These are phyloP conservation scores for Pyrocoelia pectoralis DNA, from an alignment of 2,888 invertebrate species.

Conservation along the genomic window DNA sequence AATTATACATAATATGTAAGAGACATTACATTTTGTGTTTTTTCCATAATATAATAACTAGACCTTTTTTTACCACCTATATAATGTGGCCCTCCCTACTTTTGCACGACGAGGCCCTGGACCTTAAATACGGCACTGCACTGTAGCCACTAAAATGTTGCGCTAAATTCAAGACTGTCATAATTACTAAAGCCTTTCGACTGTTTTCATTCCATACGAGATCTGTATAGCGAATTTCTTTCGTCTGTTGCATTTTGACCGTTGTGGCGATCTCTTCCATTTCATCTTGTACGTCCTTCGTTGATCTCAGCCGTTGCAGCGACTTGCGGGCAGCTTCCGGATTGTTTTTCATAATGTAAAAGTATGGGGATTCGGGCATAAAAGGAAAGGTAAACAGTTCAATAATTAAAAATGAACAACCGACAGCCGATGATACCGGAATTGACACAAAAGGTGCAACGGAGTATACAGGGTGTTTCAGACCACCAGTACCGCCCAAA, in stretches of 20 bases:
- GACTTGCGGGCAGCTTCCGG: slow-evolving; percentile 50
- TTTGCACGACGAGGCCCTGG: too few relatives aligned
- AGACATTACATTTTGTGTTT: too few relatives aligned
- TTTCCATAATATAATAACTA: too few relatives aligned
- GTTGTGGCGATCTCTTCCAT: slow-evolving; percentile 52
- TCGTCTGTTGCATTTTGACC: slow-evolving; percentile 51
- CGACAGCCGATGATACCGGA: slow-evolving; percentile 52
- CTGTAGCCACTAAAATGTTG: slow-evolving; percentile 57
- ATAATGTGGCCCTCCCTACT: too few relatives aligned
- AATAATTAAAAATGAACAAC: slow-evolving; percentile 46
- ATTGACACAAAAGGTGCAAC: slow-evolving; percentile 55
- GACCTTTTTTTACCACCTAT: too few relatives aligned
- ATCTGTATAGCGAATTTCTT: slow-evolving; percentile 52
- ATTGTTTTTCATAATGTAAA: slow-evolving; percentile 49
- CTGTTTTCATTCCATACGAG: slow-evolving; percentile 53
- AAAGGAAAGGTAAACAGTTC: slow-evolving; percentile 53
- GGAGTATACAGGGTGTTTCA: slow-evolving; percentile 55
- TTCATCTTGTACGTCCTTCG: slow-evolving; percentile 50
- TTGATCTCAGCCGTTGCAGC: slow-evolving; percentile 47
- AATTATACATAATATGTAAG: too few relatives aligned
- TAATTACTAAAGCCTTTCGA: slow-evolving; percentile 54
- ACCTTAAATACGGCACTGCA: too few relatives aligned
- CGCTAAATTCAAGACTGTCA: slow-evolving; percentile 54
- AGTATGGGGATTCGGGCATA: slow-evolving; percentile 59
- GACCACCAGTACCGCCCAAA: too few relatives aligned